Evolutionary conservation across 2,888 invertebrate genomes (phyloP).

Genomic region (Epirrhoe alternata): DNA sequence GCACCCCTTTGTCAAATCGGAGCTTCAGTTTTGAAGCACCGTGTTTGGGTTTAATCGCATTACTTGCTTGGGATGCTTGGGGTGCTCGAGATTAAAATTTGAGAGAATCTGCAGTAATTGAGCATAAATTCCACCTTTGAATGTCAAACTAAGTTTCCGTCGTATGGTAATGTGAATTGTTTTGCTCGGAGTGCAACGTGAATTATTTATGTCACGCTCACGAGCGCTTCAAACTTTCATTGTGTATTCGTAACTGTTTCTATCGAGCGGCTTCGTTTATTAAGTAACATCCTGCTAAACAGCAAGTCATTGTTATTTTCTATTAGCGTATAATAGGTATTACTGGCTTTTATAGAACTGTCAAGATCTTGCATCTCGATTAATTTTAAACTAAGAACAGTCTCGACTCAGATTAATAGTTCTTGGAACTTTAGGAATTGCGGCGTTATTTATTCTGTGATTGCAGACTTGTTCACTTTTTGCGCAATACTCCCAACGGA

Average conservation of each 20-base stretch:
- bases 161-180: constrained; percentile 59
- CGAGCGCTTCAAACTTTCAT: constrained; percentile 50
- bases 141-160: constrained; percentile 56
- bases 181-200: constrained; percentile 55
- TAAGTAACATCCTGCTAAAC: constrained; percentile 27
- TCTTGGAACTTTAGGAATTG: constrained; percentile 22
- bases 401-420: not conserved
- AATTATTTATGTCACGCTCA: constrained; percentile 57
- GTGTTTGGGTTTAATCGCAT: constrained; percentile 65
- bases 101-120: constrained; percentile 57
- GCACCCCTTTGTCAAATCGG: constrained; percentile 63
- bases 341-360: not conserved
- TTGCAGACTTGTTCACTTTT: constrained; percentile 29
- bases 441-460: not conserved
- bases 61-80: constrained; percentile 58
- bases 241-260: constrained; percentile 48
- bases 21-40: constrained; percentile 53
- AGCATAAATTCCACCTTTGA: constrained; percentile 60
- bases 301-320: constrained; percentile 17
- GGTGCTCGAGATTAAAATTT: constrained; percentile 62
- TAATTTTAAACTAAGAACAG: not conserved
- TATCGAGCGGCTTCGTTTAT: constrained; percentile 23
- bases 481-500: constrained; percentile 41
- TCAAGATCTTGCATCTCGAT: not conserved
- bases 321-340: not conserved